These are phyloP conservation scores for Drosophila funebris DNA, from an alignment of 1,140 invertebrate species.

Conservation along the genomic window DNA sequence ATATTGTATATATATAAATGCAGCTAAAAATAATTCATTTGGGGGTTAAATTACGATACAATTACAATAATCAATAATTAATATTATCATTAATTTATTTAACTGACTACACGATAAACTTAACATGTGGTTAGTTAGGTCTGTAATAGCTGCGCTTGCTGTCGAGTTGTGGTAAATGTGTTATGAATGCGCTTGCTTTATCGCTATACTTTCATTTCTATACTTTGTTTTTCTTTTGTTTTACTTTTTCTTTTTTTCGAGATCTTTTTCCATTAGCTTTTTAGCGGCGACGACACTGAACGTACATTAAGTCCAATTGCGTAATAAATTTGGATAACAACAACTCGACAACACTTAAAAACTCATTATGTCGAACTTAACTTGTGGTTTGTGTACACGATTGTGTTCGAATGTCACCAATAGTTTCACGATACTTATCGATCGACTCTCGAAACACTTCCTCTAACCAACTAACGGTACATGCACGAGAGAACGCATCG, in stretches of 20 bases:
- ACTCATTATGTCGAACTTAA: slow-evolving; percentile 1
- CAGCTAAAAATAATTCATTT: slow-evolving; percentile 41
- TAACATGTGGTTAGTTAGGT: slow-evolving; percentile 44
- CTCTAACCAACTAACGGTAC: slow-evolving; percentile 8
- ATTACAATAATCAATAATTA: slow-evolving; percentile 45
- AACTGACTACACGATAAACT: slow-evolving; percentile 41
- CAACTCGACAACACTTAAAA: slow-evolving; percentile 70
- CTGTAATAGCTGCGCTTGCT: slow-evolving; percentile 47
- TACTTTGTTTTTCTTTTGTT: neutral
- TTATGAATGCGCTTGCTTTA: slow-evolving; percentile 17
- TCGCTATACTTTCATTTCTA: slow-evolving; percentile 5
- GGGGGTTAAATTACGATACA: slow-evolving; percentile 58
- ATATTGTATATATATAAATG: slow-evolving; percentile 31
- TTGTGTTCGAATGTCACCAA: neutral
- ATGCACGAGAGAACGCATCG: slow-evolving; percentile 10
- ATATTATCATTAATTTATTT: slow-evolving; percentile 10
- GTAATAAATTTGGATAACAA: slow-evolving; percentile 51
- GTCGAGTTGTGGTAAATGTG: slow-evolving; percentile 57
- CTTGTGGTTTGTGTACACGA: neutral
- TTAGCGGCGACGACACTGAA: slow-evolving; percentile 50
- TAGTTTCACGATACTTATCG: neutral
- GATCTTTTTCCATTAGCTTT: slow-evolving; percentile 18
- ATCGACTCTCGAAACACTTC: neutral
- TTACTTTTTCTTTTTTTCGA: slow-evolving; percentile 4
- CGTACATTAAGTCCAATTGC: slow-evolving; percentile 50